phyloP scores from a whole-genome alignment of 1,140 invertebrate species.

The Eufriesea mexicana region DNA sequence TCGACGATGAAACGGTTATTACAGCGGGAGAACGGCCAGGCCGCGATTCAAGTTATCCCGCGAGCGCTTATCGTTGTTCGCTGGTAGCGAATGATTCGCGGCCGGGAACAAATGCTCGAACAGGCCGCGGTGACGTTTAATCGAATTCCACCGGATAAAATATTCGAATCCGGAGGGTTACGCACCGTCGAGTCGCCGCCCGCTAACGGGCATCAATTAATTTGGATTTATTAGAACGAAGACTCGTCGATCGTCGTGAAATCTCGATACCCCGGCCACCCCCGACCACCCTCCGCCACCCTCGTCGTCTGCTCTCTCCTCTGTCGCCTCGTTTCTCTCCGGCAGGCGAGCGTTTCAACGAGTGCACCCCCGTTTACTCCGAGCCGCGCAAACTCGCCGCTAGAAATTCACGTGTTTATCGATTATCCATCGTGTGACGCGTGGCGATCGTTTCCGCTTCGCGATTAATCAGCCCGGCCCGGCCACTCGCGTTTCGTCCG shows the following conservation, averaged over 20 bases:
- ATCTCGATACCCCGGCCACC: background rate
- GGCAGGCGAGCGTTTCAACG: slow-evolving; percentile 36
- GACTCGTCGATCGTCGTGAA: slow-evolving; percentile 42
- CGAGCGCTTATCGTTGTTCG: slow-evolving; percentile 11
- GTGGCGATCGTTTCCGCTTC: slow-evolving; percentile 45
- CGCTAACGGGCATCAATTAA: slow-evolving; percentile 54
- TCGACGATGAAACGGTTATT: slow-evolving; percentile 28
- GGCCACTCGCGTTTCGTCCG: slow-evolving; percentile 16
- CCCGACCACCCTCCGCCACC: background rate
- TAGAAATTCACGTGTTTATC: slow-evolving; percentile 54
- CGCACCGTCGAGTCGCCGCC: slow-evolving; percentile 44
- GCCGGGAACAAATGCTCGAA: background rate
- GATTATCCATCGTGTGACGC: slow-evolving; percentile 45
- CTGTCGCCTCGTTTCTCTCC: background rate
- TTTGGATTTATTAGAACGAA: slow-evolving; percentile 66
- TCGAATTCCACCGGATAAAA: slow-evolving; percentile 50
- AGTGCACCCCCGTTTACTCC: slow-evolving; percentile 16
- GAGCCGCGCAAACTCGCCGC: slow-evolving; percentile 20
- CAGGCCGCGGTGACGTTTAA: slow-evolving; percentile 46
- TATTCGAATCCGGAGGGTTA: slow-evolving; percentile 44
- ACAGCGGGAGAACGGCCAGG: background rate
- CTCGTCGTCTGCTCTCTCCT: background rate
- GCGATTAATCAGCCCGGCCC: slow-evolving; percentile 34
- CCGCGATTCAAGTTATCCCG: background rate
- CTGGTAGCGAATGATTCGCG: slow-evolving; percentile 4